A percentile compares a stretch with the other conserved stretches of the same genome.
Evolutionary conservation across 2,888 invertebrate species (phyloP).

Genomic region (Agapostemon virescens): DNA sequence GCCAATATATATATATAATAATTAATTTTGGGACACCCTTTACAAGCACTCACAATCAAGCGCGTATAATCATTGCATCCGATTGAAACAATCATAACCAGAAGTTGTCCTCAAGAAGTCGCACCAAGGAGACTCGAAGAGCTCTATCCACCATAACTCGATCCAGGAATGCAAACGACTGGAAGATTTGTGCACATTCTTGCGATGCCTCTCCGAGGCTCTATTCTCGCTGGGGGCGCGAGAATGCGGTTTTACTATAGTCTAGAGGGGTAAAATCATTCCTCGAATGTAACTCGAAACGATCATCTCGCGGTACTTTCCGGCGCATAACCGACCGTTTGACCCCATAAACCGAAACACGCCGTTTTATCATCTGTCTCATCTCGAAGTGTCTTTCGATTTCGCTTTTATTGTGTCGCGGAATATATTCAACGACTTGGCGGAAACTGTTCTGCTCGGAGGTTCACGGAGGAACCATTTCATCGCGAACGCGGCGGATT

Average conservation of each 20-base stretch:
- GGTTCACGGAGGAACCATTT: neutral
- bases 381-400: constrained; percentile 26
- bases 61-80: neutral
- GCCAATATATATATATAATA: too few relatives aligned
- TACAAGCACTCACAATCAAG: too few relatives aligned
- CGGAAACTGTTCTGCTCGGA: neutral
- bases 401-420: neutral
- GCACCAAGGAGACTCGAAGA: neutral
- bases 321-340: neutral
- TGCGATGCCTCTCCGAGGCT: neutral
- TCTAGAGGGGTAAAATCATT: neutral
- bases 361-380: neutral
- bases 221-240: neutral
- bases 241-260: constrained; percentile 1
- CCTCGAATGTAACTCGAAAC: neutral
- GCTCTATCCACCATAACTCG: neutral
- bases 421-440: neutral
- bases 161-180: constrained; percentile 13
- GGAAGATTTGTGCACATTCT: constrained; percentile 7
- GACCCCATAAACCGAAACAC: constrained; percentile 20
- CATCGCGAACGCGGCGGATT: neutral
- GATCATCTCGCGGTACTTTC: neutral
- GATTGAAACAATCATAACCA: neutral
- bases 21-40: too few relatives aligned
- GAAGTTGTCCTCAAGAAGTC: neutral